These are phyloP conservation scores for Psephotus haematonotus DNA, from an alignment of 2,113 vertebrate genomes.

Conservation along the genomic window DNA sequence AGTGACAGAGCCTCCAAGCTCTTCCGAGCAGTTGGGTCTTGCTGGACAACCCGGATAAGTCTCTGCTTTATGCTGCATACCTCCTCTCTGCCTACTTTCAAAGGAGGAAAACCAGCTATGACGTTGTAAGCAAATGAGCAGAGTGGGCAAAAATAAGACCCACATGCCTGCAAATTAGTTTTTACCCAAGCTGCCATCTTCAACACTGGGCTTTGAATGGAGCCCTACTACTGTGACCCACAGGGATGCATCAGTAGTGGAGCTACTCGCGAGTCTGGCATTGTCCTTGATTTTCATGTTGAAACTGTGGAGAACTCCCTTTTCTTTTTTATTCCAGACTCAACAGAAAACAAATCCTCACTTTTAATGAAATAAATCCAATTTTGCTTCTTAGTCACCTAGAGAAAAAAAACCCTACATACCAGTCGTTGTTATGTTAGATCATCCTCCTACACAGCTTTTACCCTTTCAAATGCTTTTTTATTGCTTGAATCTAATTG, in stretches of 20 bases:
- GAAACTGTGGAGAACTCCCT: neutral
- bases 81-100: neutral
- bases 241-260: neutral
- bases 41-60: neutral
- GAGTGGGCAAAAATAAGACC: neutral
- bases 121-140: neutral
- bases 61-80: neutral
- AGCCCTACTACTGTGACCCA: neutral
- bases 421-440: neutral
- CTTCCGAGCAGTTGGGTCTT: neutral
- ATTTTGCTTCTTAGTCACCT: neutral
- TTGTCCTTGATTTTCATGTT: neutral
- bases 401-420: neutral
- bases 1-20: neutral
- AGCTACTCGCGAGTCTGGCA: neutral
- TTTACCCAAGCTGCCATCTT: neutral
- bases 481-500: conserved; percentile 56
- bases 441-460: neutral
- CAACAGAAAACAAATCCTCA: neutral
- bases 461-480: conserved; percentile 26
- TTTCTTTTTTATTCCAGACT: neutral
- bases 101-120: neutral
- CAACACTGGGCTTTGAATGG: fast-evolving
- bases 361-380: neutral
- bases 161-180: neutral